Conservation (phyloP, 1,140 invertebrate genomes). For the Metopolophium dirhodum region DNA sequence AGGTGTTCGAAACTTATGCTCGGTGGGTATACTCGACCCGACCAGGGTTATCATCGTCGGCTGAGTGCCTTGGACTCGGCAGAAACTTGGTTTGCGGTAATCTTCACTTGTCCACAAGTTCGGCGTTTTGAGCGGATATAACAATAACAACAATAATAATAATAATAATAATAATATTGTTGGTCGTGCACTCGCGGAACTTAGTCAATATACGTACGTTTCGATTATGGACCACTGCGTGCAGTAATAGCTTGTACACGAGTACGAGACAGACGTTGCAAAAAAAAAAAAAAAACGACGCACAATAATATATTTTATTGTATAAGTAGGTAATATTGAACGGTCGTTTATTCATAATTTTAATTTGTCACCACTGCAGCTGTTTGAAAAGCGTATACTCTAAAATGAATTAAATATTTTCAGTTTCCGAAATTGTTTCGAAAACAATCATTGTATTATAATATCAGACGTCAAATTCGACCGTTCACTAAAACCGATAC, state of each 20-base stretch:
- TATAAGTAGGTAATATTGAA: neutral
- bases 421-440: neutral
- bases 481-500: neutral
- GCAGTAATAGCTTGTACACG: neutral
- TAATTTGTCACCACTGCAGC: neutral
- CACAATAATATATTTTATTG: too few species aligned
- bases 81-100: conserved; percentile 16
- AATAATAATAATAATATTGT: neutral
- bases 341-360: neutral
- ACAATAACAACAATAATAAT: neutral
- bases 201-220: neutral
- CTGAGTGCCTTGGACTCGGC: neutral
- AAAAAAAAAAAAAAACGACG: neutral
- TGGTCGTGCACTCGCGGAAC: neutral
- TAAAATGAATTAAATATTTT: neutral
- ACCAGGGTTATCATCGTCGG: neutral
- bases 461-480: neutral
- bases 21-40: neutral
- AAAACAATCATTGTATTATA: neutral
- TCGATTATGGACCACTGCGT: neutral
- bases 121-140: neutral
- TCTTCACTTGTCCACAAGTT: neutral
- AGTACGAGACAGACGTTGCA: neutral
- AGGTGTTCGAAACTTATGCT: neutral
- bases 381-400: neutral